A percentile compares a stretch with the other conserved stretches of the same genome.
phyloP scores from a whole-genome alignment of 2,888 invertebrate genomes.

The Carpatolechia fugitivella region DNA sequence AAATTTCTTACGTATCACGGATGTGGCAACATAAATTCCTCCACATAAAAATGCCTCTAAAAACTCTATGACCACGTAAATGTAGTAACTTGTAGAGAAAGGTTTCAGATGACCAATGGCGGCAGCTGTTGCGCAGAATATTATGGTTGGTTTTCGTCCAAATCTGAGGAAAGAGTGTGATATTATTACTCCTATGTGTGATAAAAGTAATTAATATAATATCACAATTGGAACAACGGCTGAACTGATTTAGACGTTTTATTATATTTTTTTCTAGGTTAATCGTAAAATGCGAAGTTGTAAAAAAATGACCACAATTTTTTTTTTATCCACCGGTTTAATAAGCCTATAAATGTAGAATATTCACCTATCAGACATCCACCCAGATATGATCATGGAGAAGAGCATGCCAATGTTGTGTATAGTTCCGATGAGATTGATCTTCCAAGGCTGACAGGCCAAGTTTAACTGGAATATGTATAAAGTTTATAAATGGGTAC shows the following conservation, averaged over 20 bases:
- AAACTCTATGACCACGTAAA: slow-evolving; percentile 53
- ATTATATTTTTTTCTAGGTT: too few species aligned
- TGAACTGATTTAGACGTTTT: too few species aligned
- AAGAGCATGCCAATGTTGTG: slow-evolving; percentile 56
- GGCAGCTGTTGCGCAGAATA: slow-evolving; percentile 48
- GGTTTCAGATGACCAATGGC: slow-evolving; percentile 54
- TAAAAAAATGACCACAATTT: too few species aligned
- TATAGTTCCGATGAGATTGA: slow-evolving; percentile 56
- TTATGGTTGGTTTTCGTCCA: slow-evolving; percentile 56
- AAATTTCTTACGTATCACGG: slow-evolving; percentile 59
- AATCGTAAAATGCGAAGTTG: too few species aligned
- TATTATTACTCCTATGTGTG: background rate
- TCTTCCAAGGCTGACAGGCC: slow-evolving; percentile 58
- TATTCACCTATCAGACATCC: slow-evolving; percentile 53
- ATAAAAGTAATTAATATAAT: too few species aligned
- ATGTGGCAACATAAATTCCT: slow-evolving; percentile 49
- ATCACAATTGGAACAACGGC: too few species aligned
- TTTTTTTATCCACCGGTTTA: too few species aligned
- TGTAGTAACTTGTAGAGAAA: slow-evolving; percentile 45
- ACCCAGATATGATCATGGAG: slow-evolving; percentile 53
- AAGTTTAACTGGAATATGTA: slow-evolving; percentile 47
- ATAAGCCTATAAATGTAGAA: too few species aligned
- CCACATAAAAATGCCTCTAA: slow-evolving; percentile 52
- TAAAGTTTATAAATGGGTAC: too few species aligned
- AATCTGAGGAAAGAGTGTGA: slow-evolving; percentile 35